These are phyloP conservation scores for Sanderia malayensis DNA, from an alignment of 30 jellyfish, hydroid and myxozoan species.

Conservation along the genomic window DNA sequence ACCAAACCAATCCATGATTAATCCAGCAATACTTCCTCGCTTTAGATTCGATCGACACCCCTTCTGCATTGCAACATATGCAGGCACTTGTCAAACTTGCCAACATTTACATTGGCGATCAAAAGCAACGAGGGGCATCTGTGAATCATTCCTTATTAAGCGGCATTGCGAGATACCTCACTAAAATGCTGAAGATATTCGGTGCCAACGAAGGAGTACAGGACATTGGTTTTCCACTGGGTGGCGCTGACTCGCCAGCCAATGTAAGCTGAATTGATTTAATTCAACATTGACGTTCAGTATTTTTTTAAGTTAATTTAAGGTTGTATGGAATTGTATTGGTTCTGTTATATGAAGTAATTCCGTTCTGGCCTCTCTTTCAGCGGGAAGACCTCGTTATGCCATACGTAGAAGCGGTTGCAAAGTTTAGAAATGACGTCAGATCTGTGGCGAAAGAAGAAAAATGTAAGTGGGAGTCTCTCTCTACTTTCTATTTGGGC, in stretches of 20 bases:
- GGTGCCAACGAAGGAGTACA: conserved; percentile 97
- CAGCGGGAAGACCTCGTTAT: conserved; percentile 87
- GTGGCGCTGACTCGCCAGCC: conserved; percentile 43
- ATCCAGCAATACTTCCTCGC: too few relatives aligned
- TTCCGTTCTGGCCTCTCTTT: too few relatives aligned
- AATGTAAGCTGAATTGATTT: too few relatives aligned
- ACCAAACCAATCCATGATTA: too few relatives aligned
- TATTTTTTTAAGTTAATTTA: too few relatives aligned
- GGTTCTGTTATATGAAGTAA: too few relatives aligned
- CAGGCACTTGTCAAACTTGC: conserved; percentile 79
- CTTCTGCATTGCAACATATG: conserved; percentile 85
- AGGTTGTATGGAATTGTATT: too few relatives aligned
- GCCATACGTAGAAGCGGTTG: conserved; percentile 80
- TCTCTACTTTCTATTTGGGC: too few relatives aligned
- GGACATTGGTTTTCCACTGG: conserved; percentile 79
- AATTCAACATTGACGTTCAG: too few relatives aligned
- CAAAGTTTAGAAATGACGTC: conserved; percentile 76
- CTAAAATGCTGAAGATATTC: conserved; percentile 76
- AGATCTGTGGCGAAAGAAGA: conserved; percentile 84
- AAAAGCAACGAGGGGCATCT: conserved; percentile 52
- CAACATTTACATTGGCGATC: conserved; percentile 72
- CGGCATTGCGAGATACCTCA: conserved; percentile 83
- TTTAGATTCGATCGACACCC: conserved; percentile 92
- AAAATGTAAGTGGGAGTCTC: too few relatives aligned
- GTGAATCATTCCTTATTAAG: conserved; percentile 64